Conservation (phyloP, 2,113 vertebrate species). For the Motacilla tschutschensis region DNA sequence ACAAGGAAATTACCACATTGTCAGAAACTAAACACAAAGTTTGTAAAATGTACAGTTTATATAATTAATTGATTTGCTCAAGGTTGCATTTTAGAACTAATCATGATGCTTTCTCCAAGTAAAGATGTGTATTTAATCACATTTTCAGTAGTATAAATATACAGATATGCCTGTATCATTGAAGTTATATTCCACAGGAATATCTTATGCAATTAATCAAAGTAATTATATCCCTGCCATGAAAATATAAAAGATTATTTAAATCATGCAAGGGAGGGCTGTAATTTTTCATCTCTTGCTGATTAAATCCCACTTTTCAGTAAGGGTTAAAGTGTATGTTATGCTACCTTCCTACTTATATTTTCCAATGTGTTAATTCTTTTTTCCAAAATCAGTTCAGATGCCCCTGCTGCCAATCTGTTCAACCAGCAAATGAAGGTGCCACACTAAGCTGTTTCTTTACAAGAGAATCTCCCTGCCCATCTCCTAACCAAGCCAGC, state of each 20-base stretch:
- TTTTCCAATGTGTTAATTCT: neutral
- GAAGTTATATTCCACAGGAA: neutral
- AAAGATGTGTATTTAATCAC: neutral
- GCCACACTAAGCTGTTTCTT: neutral
- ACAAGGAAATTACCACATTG: neutral
- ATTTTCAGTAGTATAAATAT: neutral
- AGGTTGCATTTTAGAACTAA: neutral
- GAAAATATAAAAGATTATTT: neutral
- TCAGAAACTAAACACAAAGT: neutral
- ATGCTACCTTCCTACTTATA: rapidly evolving
- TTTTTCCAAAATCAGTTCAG: neutral
- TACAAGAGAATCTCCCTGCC: neutral
- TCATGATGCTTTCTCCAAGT: neutral
- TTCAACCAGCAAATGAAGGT: neutral
- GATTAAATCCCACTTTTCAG: neutral
- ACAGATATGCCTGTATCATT: neutral
- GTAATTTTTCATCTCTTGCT: neutral
- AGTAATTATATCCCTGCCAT: neutral
- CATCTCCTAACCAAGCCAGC: neutral
- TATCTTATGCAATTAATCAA: neutral
- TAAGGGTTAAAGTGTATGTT: neutral
- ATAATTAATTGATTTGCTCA: neutral
- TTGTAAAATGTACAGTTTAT: neutral
- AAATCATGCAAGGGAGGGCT: neutral
- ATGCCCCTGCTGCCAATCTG: neutral